phyloP scores from a whole-genome alignment of 1,140 invertebrate genomes.

The Lordiphosa collinella region DNA sequence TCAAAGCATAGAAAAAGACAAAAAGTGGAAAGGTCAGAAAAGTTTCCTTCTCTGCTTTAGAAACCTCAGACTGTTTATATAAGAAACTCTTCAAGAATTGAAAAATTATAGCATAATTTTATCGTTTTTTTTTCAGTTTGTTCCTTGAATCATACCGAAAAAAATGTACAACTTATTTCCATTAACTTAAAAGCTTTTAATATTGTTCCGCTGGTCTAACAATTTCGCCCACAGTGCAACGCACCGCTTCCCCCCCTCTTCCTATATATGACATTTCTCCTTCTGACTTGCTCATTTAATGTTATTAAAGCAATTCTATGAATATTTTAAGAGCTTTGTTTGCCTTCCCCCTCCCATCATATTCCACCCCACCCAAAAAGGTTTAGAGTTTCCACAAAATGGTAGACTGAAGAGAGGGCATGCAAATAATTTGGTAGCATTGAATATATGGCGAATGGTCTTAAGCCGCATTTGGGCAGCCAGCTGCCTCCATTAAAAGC shows the following conservation, averaged over 20 bases:
- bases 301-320: conserved; percentile 76
- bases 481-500: conserved; percentile 27
- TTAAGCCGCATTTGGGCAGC: conserved; percentile 71
- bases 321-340: conserved; percentile 71
- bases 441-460: conserved; percentile 10
- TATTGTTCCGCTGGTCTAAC: not conserved
- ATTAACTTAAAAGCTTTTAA: not conserved
- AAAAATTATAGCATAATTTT: too few relatives aligned
- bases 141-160: too few relatives aligned
- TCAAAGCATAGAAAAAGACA: too few relatives aligned
- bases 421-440: conserved; percentile 48
- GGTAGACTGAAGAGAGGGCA: conserved; percentile 29
- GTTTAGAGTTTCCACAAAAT: conserved; percentile 59
- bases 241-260: not conserved
- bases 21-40: too few relatives aligned
- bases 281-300: conserved; percentile 55
- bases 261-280: conserved; percentile 27
- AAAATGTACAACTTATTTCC: too few relatives aligned
- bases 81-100: too few relatives aligned
- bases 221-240: too few relatives aligned
- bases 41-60: too few relatives aligned
- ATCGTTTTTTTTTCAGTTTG: too few relatives aligned
- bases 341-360: not conserved
- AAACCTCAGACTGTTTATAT: too few relatives aligned
- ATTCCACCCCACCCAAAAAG: conserved; percentile 32